These are phyloP conservation scores for Apaloderma vittatum DNA, from an alignment of 2,113 vertebrate species.

Conservation along the genomic window DNA sequence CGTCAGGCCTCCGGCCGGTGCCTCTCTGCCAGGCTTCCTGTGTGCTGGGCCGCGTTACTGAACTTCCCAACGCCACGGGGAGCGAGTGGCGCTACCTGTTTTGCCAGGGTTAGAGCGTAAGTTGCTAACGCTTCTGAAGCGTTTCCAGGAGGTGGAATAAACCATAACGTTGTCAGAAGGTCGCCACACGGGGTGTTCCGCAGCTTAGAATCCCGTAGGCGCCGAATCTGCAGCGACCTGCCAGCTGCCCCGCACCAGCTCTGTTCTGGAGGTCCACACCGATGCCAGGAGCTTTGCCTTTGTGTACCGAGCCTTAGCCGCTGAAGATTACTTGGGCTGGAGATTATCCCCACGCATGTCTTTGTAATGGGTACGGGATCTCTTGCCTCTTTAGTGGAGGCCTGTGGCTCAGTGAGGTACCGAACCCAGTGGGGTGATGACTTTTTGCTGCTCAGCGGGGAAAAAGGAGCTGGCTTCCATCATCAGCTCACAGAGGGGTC, in stretches of 20 bases:
- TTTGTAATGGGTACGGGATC: fast-evolving
- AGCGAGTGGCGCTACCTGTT: neutral
- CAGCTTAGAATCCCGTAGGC: neutral
- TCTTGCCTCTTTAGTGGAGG: neutral
- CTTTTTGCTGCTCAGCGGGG: neutral
- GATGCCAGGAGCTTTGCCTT: neutral
- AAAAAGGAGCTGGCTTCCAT: neutral
- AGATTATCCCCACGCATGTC: fast-evolving
- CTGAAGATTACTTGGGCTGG: neutral
- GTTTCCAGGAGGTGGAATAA: neutral
- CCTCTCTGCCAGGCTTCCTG: neutral
- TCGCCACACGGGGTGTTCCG: neutral
- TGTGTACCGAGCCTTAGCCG: neutral
- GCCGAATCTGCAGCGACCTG: neutral
- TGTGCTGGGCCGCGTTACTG: constrained; percentile 14
- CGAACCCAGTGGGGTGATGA: fast-evolving
- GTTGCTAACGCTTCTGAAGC: neutral
- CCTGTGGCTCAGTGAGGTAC: neutral
- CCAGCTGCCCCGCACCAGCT: neutral
- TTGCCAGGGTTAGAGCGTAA: neutral
- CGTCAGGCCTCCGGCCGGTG: neutral
- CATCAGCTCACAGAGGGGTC: neutral
- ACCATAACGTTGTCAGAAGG: neutral
- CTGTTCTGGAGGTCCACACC: neutral
- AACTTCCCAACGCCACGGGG: neutral